Conservation (phyloP, 2,888 invertebrate species). For the Archaeoteleia sp. region DNA sequence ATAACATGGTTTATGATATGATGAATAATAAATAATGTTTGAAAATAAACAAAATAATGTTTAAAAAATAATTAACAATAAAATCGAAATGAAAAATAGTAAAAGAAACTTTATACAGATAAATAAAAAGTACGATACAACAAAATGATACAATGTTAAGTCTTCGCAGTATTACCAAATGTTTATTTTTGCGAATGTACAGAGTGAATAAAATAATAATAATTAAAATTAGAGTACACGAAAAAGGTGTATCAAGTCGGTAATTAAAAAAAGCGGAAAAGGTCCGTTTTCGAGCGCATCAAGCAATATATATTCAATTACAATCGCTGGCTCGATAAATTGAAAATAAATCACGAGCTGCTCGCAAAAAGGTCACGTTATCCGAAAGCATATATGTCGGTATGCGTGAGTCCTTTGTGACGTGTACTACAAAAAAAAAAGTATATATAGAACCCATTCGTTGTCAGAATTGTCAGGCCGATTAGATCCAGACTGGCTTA, state of each 20-base stretch:
- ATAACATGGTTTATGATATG: too few relatives aligned
- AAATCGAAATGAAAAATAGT: too few relatives aligned
- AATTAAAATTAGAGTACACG: slow-evolving; percentile 4
- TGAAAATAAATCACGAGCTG: slow-evolving; percentile 55
- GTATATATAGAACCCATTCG: slow-evolving; percentile 33
- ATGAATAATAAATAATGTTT: too few relatives aligned
- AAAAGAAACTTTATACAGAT: too few relatives aligned
- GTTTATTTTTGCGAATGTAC: too few relatives aligned
- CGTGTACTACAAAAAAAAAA: slow-evolving; percentile 33
- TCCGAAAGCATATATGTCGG: slow-evolving; percentile 32
- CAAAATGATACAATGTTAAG: too few relatives aligned
- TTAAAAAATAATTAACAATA: too few relatives aligned
- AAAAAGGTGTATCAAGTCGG: slow-evolving; percentile 10
- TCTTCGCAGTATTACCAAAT: too few relatives aligned
- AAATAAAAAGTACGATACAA: too few relatives aligned
- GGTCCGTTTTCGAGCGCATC: slow-evolving; percentile 17
- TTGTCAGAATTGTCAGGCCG: slow-evolving; percentile 38
- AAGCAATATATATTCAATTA: slow-evolving; percentile 43
- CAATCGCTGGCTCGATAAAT: slow-evolving; percentile 56
- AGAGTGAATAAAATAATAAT: slow-evolving; percentile 1
- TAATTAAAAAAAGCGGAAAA: slow-evolving; percentile 14
- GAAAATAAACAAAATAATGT: too few relatives aligned
- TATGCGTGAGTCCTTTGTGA: slow-evolving; percentile 26
- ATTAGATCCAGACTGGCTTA: slow-evolving; percentile 40
- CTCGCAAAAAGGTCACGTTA: slow-evolving; percentile 44